Percentiles rank a stretch among this genome's conserved stretches.
Conservation (phyloP, 2,797 vertebrate species). For the Hemibagrus guttatus region DNA sequence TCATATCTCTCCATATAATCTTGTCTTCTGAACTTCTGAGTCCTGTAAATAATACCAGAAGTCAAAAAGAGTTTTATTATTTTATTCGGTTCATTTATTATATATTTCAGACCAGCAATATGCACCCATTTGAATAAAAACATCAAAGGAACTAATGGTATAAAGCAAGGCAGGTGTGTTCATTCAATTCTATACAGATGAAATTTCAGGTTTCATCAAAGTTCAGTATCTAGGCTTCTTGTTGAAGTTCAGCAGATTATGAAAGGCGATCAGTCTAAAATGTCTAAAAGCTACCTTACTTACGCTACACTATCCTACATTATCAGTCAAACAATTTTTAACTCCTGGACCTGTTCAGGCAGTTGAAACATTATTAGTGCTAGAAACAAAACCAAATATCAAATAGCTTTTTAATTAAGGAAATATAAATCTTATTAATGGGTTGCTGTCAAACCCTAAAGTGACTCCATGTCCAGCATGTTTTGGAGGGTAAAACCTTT, state of each 20-base stretch:
- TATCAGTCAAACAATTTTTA: neutral
- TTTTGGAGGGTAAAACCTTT: neutral
- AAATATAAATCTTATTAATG: neutral
- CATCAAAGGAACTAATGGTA: neutral
- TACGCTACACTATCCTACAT: neutral
- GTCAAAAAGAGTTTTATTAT: neutral
- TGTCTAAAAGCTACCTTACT: too few relatives aligned
- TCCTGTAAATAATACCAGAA: neutral
- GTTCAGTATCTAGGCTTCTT: neutral
- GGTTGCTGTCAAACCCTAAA: too few relatives aligned
- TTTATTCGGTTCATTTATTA: neutral
- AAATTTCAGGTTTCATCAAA: too few relatives aligned
- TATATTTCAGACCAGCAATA: neutral
- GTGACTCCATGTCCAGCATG: too few relatives aligned
- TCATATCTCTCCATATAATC: neutral
- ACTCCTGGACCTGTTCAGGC: neutral
- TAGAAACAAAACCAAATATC: neutral
- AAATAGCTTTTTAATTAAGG: neutral
- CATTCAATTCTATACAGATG: neutral
- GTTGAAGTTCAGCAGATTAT: neutral
- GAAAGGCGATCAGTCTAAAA: too few relatives aligned
- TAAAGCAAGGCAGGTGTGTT: neutral
- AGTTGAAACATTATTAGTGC: neutral
- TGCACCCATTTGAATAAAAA: conserved; percentile 1
- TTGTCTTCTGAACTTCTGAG: neutral